Evolutionary conservation across 2,888 invertebrate genomes (phyloP), one percentile per base, ranked within the genome.

Genomic region (Iselma pallidipennis): DNA sequence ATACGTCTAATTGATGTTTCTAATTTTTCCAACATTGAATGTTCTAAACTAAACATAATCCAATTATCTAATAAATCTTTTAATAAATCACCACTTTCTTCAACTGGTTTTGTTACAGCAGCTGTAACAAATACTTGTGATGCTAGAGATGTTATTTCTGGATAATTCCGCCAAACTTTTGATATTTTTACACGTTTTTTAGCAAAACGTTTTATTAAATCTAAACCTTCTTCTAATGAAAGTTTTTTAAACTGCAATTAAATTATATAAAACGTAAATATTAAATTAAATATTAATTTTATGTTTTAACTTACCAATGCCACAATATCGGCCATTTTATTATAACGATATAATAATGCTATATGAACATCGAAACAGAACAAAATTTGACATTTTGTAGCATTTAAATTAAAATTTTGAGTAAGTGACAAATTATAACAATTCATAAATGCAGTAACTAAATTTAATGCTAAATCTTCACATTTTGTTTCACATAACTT

Each of bases 331-430:
- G 82, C 79, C 72, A 80, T 83, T 75, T 84, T 83, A 75, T 85
- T 83, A 73, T 82, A 83, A 81, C 85, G 85, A 77, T 83, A 86
- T 69, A 88, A 78, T 55, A 87, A 82, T 57, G 86, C 85, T 68
- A 87, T 83, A 74, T 86, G 85, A 54, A 87, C 83, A 78, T 88
- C 88, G 71, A 85, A 83, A 78, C 87, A 85, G 74, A 84, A 85
- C 70, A 85, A 82, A 68, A 85, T 82, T 69, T 87, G 86, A 61
- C 83, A 81, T 63, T 81, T 76, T 1, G 81, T 80, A 21, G 81
- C 80, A 69, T 78, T 79, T 59, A 81, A 73, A 57, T 70, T 79
- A 61, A 79, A 76, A 56, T 78, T 74, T 65, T 77, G 73, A 5
- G 66, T 69, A 63, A 77, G 75, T 2, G 80, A 76, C 61, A 78